Conservation (phyloP, 2,113 vertebrate genomes). For the Mustela lutreola region DNA sequence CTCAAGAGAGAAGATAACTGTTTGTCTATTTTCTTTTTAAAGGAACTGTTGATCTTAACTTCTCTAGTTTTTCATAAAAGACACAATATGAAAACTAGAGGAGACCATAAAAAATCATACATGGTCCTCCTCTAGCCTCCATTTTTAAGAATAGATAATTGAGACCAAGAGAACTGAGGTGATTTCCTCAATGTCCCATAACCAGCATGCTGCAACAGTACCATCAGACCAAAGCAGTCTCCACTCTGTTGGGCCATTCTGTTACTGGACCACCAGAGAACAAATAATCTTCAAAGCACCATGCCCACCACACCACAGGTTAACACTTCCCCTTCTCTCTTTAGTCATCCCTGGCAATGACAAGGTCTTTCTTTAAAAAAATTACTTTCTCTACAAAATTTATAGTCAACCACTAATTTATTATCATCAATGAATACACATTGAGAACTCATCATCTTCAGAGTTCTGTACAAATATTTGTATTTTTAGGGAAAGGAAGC, state of each 20-base stretch:
- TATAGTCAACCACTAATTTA: not conserved
- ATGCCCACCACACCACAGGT: not conserved
- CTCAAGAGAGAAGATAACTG: not conserved
- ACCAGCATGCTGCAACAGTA: not conserved
- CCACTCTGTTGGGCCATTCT: too few species aligned
- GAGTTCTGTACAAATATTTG: not conserved
- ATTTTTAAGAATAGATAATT: not conserved
- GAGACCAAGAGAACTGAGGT: not conserved
- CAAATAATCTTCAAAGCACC: not conserved
- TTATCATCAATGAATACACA: not conserved
- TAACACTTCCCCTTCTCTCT: not conserved
- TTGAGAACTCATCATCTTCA: not conserved
- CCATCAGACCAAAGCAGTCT: not conserved
- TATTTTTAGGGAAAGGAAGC: not conserved
- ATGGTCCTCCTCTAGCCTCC: accelerated
- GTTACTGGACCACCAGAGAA: not conserved
- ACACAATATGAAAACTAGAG: not conserved
- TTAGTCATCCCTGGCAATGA: not conserved
- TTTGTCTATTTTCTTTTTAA: constrained; percentile 13
- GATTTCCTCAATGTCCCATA: not conserved
- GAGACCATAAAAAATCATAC: not conserved
- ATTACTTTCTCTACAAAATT: constrained; percentile 37
- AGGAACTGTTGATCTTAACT: not conserved
- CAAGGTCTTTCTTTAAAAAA: not conserved
- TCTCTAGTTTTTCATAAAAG: not conserved